phyloP scores from a whole-genome alignment of 2,888 invertebrate genomes.

The Entomobrya multifasciata region DNA sequence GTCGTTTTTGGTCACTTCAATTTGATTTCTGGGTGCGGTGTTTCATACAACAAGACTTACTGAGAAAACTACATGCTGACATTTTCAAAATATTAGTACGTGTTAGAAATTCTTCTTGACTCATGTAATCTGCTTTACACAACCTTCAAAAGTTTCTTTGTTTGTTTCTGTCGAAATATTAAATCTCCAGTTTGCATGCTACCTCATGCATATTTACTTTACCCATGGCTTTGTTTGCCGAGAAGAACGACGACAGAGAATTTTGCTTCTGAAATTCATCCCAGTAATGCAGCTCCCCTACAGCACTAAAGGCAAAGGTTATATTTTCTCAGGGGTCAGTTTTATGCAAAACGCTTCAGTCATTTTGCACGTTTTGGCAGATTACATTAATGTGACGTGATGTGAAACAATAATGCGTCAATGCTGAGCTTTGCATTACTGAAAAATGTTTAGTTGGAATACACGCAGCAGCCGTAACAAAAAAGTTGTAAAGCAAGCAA shows the following conservation, averaged over 20 bases:
- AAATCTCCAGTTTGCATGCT: slow-evolving; percentile 52
- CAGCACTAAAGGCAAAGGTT: neutral
- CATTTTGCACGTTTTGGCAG: slow-evolving; percentile 34
- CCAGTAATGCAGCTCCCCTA: neutral
- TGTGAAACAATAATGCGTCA: slow-evolving; percentile 18
- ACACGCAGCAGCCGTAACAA: too few species aligned
- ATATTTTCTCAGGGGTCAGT: slow-evolving; percentile 30
- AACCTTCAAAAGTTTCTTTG: slow-evolving; percentile 47
- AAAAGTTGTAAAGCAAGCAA: neutral
- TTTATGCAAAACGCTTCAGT: slow-evolving; percentile 4
- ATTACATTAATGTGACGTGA: slow-evolving; percentile 30
- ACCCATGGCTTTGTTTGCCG: slow-evolving; percentile 2
- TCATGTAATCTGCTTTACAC: neutral
- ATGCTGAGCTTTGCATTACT: neutral
- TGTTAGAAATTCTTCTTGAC: neutral
- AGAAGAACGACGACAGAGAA: neutral
- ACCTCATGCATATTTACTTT: slow-evolving; percentile 31
- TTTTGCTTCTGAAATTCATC: neutral
- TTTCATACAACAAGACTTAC: neutral
- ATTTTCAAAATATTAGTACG: too few species aligned
- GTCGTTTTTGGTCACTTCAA: neutral
- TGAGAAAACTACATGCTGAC: neutral
- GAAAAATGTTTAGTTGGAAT: too few species aligned
- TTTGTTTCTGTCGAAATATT: slow-evolving; percentile 22
- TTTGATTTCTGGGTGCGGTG: neutral